Evolutionary conservation across 2,888 invertebrate genomes (phyloP).

Genomic region (Leptodirus hochenwartii): DNA sequence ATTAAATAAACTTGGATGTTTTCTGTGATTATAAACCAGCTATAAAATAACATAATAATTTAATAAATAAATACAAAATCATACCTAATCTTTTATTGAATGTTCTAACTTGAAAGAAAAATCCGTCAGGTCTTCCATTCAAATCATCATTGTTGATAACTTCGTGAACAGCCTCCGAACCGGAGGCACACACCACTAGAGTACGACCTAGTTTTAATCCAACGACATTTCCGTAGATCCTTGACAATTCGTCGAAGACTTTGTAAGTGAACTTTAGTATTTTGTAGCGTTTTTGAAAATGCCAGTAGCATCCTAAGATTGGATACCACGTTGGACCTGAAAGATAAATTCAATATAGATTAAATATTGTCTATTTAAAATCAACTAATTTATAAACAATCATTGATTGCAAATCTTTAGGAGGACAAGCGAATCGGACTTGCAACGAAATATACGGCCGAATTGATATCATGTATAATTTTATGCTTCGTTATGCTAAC

Average conservation of each 20-base stretch:
- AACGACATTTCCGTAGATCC: slow-evolving; percentile 41
- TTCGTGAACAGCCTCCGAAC: slow-evolving; percentile 40
- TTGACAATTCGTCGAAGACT: slow-evolving; percentile 37
- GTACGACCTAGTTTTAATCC: slow-evolving; percentile 47
- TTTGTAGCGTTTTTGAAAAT: slow-evolving; percentile 22
- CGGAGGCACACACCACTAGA: slow-evolving; percentile 40
- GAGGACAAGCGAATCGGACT: too few species aligned
- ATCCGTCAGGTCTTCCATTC: slow-evolving; percentile 52
- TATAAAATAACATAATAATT: too few species aligned
- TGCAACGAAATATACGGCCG: too few species aligned
- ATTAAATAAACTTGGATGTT: not conserved
- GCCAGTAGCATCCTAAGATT: slow-evolving; percentile 31
- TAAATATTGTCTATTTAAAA: slow-evolving; percentile 3
- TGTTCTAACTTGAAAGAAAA: slow-evolving; percentile 45
- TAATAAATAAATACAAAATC: too few species aligned
- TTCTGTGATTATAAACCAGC: too few species aligned
- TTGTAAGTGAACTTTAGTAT: slow-evolving; percentile 34
- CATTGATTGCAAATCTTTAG: not conserved
- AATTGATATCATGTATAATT: too few species aligned
- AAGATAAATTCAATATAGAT: slow-evolving; percentile 10
- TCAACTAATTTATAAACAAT: not conserved
- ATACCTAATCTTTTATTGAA: slow-evolving; percentile 48
- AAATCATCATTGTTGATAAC: slow-evolving; percentile 42
- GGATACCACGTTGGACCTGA: slow-evolving; percentile 38
- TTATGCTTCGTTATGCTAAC: too few species aligned